A percentile compares a stretch with the other conserved stretches of the same genome.
Conservation (phyloP, 1,140 invertebrate species). For the Cydia strobilella region DNA sequence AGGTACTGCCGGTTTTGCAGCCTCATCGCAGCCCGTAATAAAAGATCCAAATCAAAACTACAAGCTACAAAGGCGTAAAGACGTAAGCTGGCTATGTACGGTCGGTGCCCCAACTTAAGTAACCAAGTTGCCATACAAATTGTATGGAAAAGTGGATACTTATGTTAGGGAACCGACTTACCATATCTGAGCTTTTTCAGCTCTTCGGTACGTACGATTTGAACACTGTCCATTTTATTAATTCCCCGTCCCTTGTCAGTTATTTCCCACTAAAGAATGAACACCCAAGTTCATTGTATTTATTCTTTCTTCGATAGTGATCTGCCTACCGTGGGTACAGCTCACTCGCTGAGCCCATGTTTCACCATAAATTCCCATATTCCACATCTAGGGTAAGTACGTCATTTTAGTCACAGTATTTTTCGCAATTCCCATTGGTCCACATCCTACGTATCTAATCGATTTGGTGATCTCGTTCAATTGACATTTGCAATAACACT, state of each 20-base stretch:
- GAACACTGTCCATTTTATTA: not conserved
- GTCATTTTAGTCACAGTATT: conserved; percentile 17
- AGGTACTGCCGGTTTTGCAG: no score
- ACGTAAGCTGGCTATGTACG: no score
- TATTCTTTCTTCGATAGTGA: not conserved
- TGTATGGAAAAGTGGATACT: no score
- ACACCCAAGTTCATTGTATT: not conserved
- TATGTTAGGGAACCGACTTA: no score
- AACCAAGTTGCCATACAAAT: no score
- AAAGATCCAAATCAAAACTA: no score
- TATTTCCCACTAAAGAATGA: not conserved
- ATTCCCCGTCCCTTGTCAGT: not conserved
- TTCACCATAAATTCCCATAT: conserved; percentile 25
- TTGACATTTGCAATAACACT: not conserved
- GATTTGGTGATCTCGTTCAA: conserved; percentile 6
- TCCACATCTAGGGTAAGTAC: conserved; percentile 4
- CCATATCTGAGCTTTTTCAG: no score
- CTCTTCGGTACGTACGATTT: no score
- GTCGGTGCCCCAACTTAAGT: no score
- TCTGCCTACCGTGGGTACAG: not conserved
- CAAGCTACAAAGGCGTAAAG: no score
- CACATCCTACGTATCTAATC: conserved; percentile 25
- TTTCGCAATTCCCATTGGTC: conserved; percentile 26
- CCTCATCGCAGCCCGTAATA: no score
- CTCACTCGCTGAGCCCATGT: not conserved